Base-by-base conservation (phyloP, 2,888 invertebrate species). In the Physocephala rufipes region DNA sequence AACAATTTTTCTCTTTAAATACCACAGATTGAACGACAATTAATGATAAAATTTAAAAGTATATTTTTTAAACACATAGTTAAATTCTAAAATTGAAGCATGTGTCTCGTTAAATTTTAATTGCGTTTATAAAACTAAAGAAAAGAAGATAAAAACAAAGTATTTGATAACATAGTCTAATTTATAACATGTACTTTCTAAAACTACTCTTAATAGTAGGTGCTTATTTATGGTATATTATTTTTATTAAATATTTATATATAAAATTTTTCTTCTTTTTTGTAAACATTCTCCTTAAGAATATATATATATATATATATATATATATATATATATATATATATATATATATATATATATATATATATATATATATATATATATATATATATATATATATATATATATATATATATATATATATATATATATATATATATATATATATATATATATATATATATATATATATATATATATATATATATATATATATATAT, bases 101-200 rank as follows among this genome's bases (percentile, higher is more conserved):
- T 36, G 36, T 36, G 36, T 9, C 36, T 36, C 36, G 26, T 26
- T 28, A 24, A 28, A 67, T 55, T 53, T 67, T 66, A 16, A 53
- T 55, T 9, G n/a, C n/a, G 12, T 36, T 66, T 36, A 66, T 26
- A 36, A 53, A 30, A 66, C 53, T 45, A 55, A 55, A 43, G 43
- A 36, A 15, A 53, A 36, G 30, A 30, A 66, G 53, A 36, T 30
- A 53, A 68, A 59, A 53, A 36, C 62, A 69, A 69, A 51, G 30
- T 19, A 62, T 26, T 63, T 28, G 36, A 43, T 26, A 69, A 69
- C 58, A 70, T 55, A 28, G 26, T 26, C 47, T 47, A 21, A 70
- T 70, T 64, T 58, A 58, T 70, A 70, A 70, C 59, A 70, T 70
- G 58, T 26, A 70, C 45, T 45, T 36, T 19, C n/a, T 55, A 66